Evolutionary conservation across 1,140 invertebrate genomes (phyloP), one percentile per base, ranked within the genome.

Genomic region (Grapholita molesta): DNA sequence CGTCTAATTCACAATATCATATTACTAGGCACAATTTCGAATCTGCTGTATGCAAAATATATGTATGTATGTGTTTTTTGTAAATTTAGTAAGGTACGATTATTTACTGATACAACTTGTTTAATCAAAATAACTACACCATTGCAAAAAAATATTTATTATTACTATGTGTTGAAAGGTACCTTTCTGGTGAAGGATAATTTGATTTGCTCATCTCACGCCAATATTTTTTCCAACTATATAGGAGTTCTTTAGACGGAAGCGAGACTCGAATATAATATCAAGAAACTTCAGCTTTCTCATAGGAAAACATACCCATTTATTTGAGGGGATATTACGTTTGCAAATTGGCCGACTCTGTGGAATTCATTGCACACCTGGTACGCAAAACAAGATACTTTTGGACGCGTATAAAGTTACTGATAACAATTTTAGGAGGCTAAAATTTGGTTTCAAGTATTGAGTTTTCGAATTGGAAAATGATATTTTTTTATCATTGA

Each of bases 121-220:
- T 7, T 21, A 0, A 48, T 21, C 42, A 48, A 48, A 21, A 48
- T 8, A 48, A 4, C 12, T 2, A 48, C 6, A 8, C 7, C 1
- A 18, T 8, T 15, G 42, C 42, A 8, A 38, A 38, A 38, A 0
- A 9, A 18, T 48, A n/a, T 48, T 48, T 2, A 6, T 7, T 18
- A 48, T 21, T 8, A 21, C n/a, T 48, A 21, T 1, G 21, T 7
- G 18, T 18, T 48, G 15, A 48, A 21, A 48, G 42, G 8, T 48
- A 48, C 42, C 2, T 15, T 5, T 30, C 8, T 28, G 55, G 24
- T 61, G n/a, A 61, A 32, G 25, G 24, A 28, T 61, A 61, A 61
- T 61, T 61, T 30, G 55, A 61, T 61, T 61, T 61, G n/a, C 55
- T 61, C 55, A 15, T 61, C 55, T 61, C 55, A 30, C 28, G 28